Evolutionary conservation across 2,888 invertebrate species (phyloP), one percentile per base, ranked within the genome.

Genomic region (Trichopria drosophilae): DNA sequence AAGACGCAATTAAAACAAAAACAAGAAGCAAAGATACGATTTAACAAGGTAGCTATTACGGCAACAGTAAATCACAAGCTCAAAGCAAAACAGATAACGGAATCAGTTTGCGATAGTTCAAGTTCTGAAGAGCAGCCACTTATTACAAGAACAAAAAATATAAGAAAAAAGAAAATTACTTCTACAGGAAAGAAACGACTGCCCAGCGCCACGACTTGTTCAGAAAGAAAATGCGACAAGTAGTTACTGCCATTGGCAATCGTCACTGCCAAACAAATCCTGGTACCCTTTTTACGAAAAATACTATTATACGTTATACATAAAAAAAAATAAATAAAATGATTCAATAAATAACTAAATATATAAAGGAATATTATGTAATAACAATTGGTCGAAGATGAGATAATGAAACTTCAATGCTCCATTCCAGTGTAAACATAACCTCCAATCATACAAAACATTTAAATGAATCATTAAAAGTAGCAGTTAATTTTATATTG

Each of bases 41-140:
- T 6, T 7, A 10, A 6, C 6, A 24, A 24, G 31, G 31, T 20
- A 15, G 76, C 82, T 54, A 81, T 85, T 0, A 81, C 83, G 20
- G 81, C 83, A 9, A 82, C 83, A 7, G 58, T 59, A 12, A 58
- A 62, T 4, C 50, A 60, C 7, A 65, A 66, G 29, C 41, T 49
- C 13, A 65, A 62, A 50, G 44, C 37, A 24, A 62, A 64, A 44
- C 39, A 45, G 13, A 37, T 54, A 3, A 34, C 49, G 10, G 62
- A 65, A 43, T 57, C 59, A 5, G 58, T 42, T 36, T 64, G 54
- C 48, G 66, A 70, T n/a, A 68, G 65, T 46, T 68, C 68, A 1
- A 68, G 65, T 48, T 65, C 67, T 9, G 68, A 70, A 10, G 68
- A 69, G 46, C 40, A 57, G 16, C 59, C 61, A 13, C 12, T 31